A percentile compares a stretch with the other conserved stretches of the same genome.
These are phyloP conservation scores for Halcyon chelicuti DNA, from an alignment of 2,797 vertebrate species.

Conservation along the genomic window DNA sequence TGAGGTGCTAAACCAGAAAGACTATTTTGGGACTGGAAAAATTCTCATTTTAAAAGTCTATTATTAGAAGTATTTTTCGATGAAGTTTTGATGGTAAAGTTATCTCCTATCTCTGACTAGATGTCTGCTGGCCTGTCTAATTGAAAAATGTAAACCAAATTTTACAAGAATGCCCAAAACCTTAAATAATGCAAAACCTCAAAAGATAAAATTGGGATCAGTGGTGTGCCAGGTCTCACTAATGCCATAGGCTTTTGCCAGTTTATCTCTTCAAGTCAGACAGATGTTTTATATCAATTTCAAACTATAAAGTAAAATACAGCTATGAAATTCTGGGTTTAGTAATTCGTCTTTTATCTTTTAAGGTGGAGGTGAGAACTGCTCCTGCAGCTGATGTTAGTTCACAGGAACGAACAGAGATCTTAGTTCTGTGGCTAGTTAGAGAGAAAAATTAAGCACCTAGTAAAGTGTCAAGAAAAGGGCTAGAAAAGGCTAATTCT, in stretches of 20 bases:
- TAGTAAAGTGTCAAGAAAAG: not conserved
- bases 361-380: not conserved
- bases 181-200: constrained; percentile 14
- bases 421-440: not conserved
- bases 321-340: not conserved
- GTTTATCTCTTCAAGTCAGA: not conserved
- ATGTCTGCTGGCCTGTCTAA: not conserved
- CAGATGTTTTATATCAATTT: constrained; percentile 33
- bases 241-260: not conserved
- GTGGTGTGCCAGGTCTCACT: not conserved
- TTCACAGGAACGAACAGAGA: not conserved
- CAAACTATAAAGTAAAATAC: not conserved
- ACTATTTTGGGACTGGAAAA: constrained; percentile 70
- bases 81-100: constrained; percentile 26
- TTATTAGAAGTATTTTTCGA: constrained; percentile 60
- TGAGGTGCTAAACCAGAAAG: constrained; percentile 63
- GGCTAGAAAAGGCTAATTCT: not conserved
- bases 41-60: constrained; percentile 45
- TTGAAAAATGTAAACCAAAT: constrained; percentile 21
- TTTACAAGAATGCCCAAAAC: not conserved
- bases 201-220: not conserved
- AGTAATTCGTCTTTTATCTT: not conserved
- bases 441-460: not conserved
- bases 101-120: constrained; percentile 34
- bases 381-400: not conserved